These are phyloP conservation scores for Bibio marci DNA, from an alignment of 2,888 invertebrate species.

Conservation along the genomic window DNA sequence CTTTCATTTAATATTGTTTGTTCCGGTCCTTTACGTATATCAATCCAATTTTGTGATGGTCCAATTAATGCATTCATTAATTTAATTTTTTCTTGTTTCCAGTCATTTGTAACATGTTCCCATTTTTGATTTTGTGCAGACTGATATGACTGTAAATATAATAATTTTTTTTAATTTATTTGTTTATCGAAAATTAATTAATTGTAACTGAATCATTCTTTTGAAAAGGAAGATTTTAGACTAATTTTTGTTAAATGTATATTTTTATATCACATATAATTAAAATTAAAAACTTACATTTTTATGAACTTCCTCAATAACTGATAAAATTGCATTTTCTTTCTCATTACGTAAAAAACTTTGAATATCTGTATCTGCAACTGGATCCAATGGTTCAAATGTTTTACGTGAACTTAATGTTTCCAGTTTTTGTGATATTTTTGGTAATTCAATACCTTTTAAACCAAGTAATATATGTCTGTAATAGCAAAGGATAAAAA, in stretches of 20 bases:
- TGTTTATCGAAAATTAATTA: no score
- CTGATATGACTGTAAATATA: slow-evolving; percentile 37
- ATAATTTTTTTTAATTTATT: slow-evolving; percentile 1
- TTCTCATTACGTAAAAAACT: slow-evolving; percentile 83
- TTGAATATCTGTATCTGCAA: slow-evolving; percentile 79
- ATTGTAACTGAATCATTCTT: no score
- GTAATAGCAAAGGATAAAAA: no score
- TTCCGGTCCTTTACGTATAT: slow-evolving; percentile 48
- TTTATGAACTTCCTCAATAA: slow-evolving; percentile 79
- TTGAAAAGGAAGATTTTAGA: no score
- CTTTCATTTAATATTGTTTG: slow-evolving; percentile 41
- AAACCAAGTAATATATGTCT: slow-evolving; percentile 82
- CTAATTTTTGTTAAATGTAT: no score
- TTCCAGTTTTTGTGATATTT: slow-evolving; percentile 80
- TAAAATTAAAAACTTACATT: slow-evolving; percentile 38
- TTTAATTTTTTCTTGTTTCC: slow-evolving; percentile 82
- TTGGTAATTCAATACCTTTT: slow-evolving; percentile 84
- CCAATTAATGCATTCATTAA: slow-evolving; percentile 79
- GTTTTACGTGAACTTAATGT: slow-evolving; percentile 69
- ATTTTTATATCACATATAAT: not conserved
- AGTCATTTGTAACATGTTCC: slow-evolving; percentile 73
- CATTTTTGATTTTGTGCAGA: slow-evolving; percentile 47
- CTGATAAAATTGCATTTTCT: slow-evolving; percentile 79
- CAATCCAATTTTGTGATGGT: slow-evolving; percentile 66
- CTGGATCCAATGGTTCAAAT: slow-evolving; percentile 80